Evolutionary conservation across 2,797 vertebrate species (phyloP).

Genomic region (Pseudochaenichthys georgianus): DNA sequence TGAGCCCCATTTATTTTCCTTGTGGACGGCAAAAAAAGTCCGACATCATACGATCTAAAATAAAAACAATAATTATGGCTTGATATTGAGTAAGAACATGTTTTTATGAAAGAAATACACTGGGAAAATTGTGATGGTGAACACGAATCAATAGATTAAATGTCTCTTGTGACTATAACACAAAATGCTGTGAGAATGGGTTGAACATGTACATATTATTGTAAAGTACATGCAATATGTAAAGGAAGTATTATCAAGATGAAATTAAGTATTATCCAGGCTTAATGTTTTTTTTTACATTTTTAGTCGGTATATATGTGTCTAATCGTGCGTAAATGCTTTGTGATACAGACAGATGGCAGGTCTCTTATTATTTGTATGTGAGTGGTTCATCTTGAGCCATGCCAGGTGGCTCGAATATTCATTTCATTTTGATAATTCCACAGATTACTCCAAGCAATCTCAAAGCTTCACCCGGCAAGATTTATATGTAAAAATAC

Average conservation of each 20-base stretch:
- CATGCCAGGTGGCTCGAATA: slow-evolving; percentile 83
- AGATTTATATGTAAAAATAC: slow-evolving; percentile 67
- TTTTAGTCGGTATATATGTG: slow-evolving; percentile 38
- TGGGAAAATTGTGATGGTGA: too few species aligned
- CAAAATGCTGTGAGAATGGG: too few species aligned
- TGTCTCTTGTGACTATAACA: too few species aligned
- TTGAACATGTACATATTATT: not conserved
- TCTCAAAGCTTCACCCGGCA: slow-evolving; percentile 60
- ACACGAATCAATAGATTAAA: too few species aligned
- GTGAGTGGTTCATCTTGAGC: slow-evolving; percentile 69
- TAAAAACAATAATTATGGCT: too few species aligned
- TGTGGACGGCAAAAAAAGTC: too few species aligned
- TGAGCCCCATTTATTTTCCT: too few species aligned
- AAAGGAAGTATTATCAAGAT: slow-evolving; percentile 19
- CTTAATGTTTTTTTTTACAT: slow-evolving; percentile 17
- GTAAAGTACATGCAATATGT: not conserved
- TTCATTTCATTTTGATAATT: slow-evolving; percentile 84
- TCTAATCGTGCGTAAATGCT: slow-evolving; percentile 72
- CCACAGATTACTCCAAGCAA: slow-evolving; percentile 81
- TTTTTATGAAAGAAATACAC: too few species aligned
- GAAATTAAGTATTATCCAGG: slow-evolving; percentile 21
- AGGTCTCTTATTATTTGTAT: slow-evolving; percentile 67
- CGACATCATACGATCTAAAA: too few species aligned
- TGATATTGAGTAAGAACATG: too few species aligned
- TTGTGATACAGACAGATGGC: slow-evolving; percentile 82